Evolutionary conservation across 2,113 vertebrate genomes (phyloP), one percentile per base, ranked within the genome.

Genomic region (Tachycineta bicolor): DNA sequence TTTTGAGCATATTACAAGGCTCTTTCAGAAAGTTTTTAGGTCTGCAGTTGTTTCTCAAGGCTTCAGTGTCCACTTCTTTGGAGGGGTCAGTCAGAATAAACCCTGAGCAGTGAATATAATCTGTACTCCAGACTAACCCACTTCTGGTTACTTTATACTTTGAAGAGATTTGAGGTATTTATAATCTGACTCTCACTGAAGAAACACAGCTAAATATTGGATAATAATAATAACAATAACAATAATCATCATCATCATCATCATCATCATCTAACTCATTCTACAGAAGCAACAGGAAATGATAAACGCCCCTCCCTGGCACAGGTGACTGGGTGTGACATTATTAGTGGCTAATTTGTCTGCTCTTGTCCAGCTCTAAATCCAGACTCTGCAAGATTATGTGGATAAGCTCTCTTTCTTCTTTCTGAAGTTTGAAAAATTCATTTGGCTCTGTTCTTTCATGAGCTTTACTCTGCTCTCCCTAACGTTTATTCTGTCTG

Each of bases 281-380:
- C 11, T 6, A 0, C 4, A 70, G 46, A 31, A 77, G 33, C 29
- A 80, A 34, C 60, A 80, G 50, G 6, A 70, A 37, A 67, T 5
- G 34, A 6, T 14, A 12, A 55, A 18, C 5, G 6, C 75, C 52
- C 14, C 3, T 58, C 64, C 20, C 59, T 69, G 53, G 79, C 53
- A 22, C 0, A 1, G 31, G 8, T 3, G 2, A 2, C 0, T 50
- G 47, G 62, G 7, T 37, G 31, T n/a, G 63, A 49, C 5, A 0
- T 6, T 31, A 2, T 26, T 3, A 29, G 68, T 37, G 44, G 21
- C 62, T 86, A 2, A 83, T 94, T 83, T 92, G 4, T 50, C 58
- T 94, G 9, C 49, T 58, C 0, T 11, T 80, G 34, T 39, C 68
- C 55, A 77, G 8, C 29, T 80, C 37, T 31, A 28, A 95, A 77